These are phyloP conservation scores for Oncorhynchus gorbuscha DNA, from an alignment of 2,113 vertebrate species.

Conservation along the genomic window DNA sequence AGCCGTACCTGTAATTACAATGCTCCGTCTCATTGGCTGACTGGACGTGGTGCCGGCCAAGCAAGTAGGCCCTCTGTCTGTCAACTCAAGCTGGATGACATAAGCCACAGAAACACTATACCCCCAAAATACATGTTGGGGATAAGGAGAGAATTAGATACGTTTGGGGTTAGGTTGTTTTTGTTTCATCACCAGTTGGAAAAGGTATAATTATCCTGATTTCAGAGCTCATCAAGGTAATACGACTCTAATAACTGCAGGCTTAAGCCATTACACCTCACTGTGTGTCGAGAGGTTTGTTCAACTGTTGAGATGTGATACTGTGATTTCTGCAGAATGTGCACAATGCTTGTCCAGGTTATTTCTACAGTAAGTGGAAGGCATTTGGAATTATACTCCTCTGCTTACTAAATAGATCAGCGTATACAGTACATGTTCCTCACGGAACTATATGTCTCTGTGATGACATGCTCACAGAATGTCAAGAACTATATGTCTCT, in stretches of 20 bases:
- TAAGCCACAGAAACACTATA: conserved; percentile 10
- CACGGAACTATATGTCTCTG: too few relatives aligned
- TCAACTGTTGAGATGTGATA: neutral
- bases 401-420: neutral
- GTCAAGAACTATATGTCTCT: too few relatives aligned
- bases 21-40: conserved; percentile 13
- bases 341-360: neutral
- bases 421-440: neutral
- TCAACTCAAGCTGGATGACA: conserved; percentile 6
- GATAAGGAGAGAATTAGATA: conserved; percentile 10
- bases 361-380: neutral
- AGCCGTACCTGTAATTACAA: conserved; percentile 33
- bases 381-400: too few relatives aligned
- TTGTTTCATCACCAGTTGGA: conserved; percentile 27
- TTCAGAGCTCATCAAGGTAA: conserved; percentile 42
- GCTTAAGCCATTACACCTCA: conserved; percentile 32
- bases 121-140: conserved; percentile 19
- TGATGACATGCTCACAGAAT: too few relatives aligned
- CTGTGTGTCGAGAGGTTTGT: conserved; percentile 10
- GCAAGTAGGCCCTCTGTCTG: conserved; percentile 14
- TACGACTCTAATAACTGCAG: conserved; percentile 26
- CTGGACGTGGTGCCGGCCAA: conserved; percentile 4
- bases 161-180: conserved; percentile 13
- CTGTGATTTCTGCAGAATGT: conserved; percentile 3
- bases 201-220: conserved; percentile 32